A percentile compares a stretch with the other conserved stretches of the same genome.
phyloP scores from a whole-genome alignment of 2,797 vertebrate genomes.

The Eulemur coronatus region DNA sequence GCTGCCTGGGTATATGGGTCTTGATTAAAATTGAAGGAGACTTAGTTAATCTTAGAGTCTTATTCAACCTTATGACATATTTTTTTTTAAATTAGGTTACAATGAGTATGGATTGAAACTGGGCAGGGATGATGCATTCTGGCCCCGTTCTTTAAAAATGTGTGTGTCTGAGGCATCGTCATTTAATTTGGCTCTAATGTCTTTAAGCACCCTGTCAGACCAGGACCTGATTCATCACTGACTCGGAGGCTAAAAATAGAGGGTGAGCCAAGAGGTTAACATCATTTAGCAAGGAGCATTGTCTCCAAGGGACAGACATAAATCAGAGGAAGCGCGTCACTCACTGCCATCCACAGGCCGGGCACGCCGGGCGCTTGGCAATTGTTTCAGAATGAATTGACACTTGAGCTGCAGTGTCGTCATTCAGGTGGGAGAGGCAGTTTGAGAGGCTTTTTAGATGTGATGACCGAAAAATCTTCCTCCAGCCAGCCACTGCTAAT shows the following conservation, averaged over 20 bases:
- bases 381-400: slow-evolving; percentile 11
- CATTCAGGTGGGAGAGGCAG: neutral
- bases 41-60: neutral
- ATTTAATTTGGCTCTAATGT: slow-evolving; percentile 60
- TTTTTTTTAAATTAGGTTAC: neutral
- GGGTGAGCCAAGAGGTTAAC: slow-evolving; percentile 23
- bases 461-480: neutral
- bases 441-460: neutral
- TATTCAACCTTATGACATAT: neutral
- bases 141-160: slow-evolving; percentile 49
- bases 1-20: neutral
- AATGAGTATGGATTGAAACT: neutral
- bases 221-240: slow-evolving; percentile 57
- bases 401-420: neutral
- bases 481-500: neutral
- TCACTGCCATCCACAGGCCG: neutral
- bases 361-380: neutral
- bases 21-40: slow-evolving; percentile 53
- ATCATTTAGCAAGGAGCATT: neutral
- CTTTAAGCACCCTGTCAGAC: slow-evolving; percentile 52
- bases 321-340: neutral
- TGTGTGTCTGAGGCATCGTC: neutral
- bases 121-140: neutral
- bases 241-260: slow-evolving; percentile 58
- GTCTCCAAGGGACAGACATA: slow-evolving; percentile 22